Conservation (phyloP, 2,113 vertebrate genomes). For the Ginglymostoma cirratum region DNA sequence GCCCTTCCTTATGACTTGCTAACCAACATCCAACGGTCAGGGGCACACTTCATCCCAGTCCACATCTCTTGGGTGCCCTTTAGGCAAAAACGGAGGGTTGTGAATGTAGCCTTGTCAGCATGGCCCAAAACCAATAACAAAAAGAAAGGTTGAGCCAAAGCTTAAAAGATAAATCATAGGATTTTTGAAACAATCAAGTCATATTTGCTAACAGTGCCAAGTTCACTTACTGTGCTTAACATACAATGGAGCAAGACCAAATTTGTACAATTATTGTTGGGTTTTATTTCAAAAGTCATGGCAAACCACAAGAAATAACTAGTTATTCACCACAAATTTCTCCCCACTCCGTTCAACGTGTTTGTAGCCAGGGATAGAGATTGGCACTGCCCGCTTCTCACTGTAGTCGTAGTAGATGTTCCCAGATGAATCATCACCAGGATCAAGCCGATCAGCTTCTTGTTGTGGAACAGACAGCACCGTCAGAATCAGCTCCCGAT, state of each 20-base stretch:
- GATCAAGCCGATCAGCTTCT: constrained; percentile 38
- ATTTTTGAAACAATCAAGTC: background rate
- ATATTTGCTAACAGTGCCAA: background rate
- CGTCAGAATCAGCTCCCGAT: constrained; percentile 36
- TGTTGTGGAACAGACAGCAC: constrained; percentile 38
- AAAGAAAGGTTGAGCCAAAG: background rate
- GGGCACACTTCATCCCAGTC: background rate
- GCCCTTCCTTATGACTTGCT: background rate
- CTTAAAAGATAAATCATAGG: background rate
- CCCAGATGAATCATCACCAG: constrained; percentile 37
- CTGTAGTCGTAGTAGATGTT: constrained; percentile 37
- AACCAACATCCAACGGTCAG: background rate
- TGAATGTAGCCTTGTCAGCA: background rate
- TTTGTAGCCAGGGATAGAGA: constrained; percentile 36
- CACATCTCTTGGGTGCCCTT: background rate
- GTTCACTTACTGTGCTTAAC: background rate
- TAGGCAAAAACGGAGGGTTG: background rate
- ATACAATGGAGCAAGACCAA: background rate
- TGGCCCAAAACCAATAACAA: background rate
- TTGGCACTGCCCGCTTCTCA: constrained; percentile 36
- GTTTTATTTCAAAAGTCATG: background rate
- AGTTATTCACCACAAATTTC: constrained; percentile 38
- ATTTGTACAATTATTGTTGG: background rate
- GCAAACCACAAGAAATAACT: background rate
- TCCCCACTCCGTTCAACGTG: constrained; percentile 36